Percentiles rank a stretch among this genome's conserved stretches.
Conservation (phyloP, 2,888 invertebrate genomes). For the Rhagonycha lutea region DNA sequence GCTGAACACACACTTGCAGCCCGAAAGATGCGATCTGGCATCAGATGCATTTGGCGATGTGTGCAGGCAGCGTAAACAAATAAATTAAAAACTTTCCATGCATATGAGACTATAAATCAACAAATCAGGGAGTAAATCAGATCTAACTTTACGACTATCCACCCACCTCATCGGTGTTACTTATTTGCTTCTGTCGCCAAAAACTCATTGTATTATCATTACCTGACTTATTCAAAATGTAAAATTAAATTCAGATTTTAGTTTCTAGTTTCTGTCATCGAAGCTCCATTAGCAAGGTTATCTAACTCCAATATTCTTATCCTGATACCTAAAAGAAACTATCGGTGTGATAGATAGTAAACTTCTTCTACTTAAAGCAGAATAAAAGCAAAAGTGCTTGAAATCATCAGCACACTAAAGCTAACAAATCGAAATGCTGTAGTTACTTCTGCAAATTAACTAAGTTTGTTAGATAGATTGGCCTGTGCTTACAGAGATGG, state of each 20-base stretch:
- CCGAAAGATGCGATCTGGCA: too few relatives aligned
- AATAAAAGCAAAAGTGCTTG: background rate
- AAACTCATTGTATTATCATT: too few relatives aligned
- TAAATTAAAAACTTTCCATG: too few relatives aligned
- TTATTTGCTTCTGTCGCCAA: too few relatives aligned
- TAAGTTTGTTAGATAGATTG: background rate
- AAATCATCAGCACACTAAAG: background rate
- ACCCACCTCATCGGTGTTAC: too few relatives aligned
- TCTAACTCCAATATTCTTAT: background rate
- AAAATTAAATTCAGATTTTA: background rate
- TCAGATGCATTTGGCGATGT: too few relatives aligned
- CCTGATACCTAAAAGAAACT: background rate
- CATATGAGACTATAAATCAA: too few relatives aligned
- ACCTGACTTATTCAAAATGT: background rate
- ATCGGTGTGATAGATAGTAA: background rate
- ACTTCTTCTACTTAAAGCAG: background rate
- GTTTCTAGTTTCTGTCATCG: background rate
- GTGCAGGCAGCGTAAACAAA: too few relatives aligned
- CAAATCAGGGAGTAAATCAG: too few relatives aligned
- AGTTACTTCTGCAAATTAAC: background rate
- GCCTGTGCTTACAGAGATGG: background rate
- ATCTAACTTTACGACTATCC: too few relatives aligned
- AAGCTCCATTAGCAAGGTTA: background rate
- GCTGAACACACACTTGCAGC: too few relatives aligned
- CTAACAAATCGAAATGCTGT: background rate